phyloP scores from a whole-genome alignment of 2,888 invertebrate species.

The Tetramorium bicarinatum region DNA sequence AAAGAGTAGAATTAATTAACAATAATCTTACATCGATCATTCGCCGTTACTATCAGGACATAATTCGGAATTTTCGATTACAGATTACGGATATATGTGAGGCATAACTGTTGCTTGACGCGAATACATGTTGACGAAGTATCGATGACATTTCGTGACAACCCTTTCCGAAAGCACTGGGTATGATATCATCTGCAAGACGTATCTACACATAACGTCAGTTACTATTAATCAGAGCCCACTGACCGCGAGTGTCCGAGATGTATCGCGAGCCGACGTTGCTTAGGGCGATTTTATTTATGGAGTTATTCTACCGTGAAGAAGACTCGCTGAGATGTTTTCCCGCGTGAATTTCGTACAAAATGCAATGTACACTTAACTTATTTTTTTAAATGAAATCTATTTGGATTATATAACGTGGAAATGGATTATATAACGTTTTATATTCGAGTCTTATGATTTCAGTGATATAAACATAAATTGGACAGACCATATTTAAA shows the following conservation, averaged over 20 bases:
- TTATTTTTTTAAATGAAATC: neutral
- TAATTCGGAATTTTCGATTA: slow-evolving; percentile 31
- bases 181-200: slow-evolving; percentile 56
- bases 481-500: neutral
- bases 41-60: neutral
- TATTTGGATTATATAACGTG: too few relatives aligned
- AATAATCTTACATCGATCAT: neutral
- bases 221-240: slow-evolving; percentile 46
- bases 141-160: slow-evolving; percentile 46
- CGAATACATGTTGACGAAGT: slow-evolving; percentile 17
- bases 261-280: slow-evolving; percentile 31
- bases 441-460: neutral
- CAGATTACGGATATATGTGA: neutral
- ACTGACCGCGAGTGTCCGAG: slow-evolving; percentile 35
- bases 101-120: slow-evolving; percentile 25
- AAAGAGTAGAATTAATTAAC: neutral
- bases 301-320: slow-evolving; percentile 21
- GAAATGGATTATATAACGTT: too few relatives aligned
- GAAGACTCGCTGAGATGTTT: neutral
- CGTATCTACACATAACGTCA: slow-evolving; percentile 34
- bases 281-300: slow-evolving; percentile 40
- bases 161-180: slow-evolving; percentile 29
- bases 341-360: neutral
- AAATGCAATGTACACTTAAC: neutral
- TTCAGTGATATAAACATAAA: slow-evolving; percentile 10